phyloP scores from a whole-genome alignment of 2,888 invertebrate genomes.

The Leptogaster cylindrica region DNA sequence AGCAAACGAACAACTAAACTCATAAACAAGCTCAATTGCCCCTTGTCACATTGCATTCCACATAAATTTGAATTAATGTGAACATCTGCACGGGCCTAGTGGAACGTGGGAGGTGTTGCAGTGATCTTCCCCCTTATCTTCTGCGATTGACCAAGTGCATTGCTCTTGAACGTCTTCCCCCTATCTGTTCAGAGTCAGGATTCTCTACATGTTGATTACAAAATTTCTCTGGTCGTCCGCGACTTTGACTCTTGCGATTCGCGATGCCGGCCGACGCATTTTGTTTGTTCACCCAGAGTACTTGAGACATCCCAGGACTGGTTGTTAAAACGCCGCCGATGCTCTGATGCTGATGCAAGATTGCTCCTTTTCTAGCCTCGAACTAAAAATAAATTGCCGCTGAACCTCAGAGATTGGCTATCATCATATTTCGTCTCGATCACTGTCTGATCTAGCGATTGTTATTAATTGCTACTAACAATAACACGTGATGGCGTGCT shows the following conservation, averaged over 20 bases:
- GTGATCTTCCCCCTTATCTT: no score
- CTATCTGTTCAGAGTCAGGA: slow-evolving; percentile 33
- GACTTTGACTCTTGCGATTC: not conserved
- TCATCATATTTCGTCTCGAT: slow-evolving; percentile 35
- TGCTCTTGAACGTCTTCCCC: slow-evolving; percentile 36
- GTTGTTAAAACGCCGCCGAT: no score
- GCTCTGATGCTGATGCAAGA: not conserved
- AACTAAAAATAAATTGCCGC: slow-evolving; percentile 31
- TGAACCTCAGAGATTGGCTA: not conserved
- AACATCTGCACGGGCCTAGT: not conserved
- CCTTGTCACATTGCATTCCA: slow-evolving; percentile 33
- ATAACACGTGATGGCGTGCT: slow-evolving; percentile 37
- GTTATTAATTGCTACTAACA: slow-evolving; percentile 34
- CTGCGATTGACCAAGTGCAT: slow-evolving; percentile 15
- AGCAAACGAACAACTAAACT: slow-evolving; percentile 15
- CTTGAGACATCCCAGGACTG: not conserved
- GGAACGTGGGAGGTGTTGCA: slow-evolving; percentile 32
- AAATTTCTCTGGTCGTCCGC: slow-evolving; percentile 1
- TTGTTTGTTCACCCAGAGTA: slow-evolving; percentile 12
- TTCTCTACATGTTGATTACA: slow-evolving; percentile 15
- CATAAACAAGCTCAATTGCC: slow-evolving; percentile 35
- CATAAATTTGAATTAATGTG: slow-evolving; percentile 26
- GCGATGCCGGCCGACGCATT: not conserved
- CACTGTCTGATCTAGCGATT: slow-evolving; percentile 33
- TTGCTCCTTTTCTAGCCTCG: not conserved